Evolutionary conservation across 92 coral and sea anemone species (phyloP), one percentile per base, ranked within the genome.

Genomic region (Montipora capitata): DNA sequence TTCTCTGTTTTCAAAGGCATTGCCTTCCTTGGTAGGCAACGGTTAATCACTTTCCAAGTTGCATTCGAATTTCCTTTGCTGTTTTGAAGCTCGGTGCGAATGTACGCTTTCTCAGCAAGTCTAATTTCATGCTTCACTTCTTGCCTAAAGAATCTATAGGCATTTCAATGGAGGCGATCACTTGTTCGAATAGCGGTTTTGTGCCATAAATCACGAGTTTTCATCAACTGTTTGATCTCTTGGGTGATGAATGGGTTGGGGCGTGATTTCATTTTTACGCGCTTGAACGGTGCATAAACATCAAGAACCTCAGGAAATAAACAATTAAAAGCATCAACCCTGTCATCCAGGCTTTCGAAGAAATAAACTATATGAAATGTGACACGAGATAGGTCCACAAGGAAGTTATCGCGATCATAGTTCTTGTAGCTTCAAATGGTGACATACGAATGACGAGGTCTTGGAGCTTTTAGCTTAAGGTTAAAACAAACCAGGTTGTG

Each of bases 391-490:
- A 71, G 52, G 20, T 41, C 76, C 76, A 40, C 51, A 10, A 71
- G 42, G 14, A 44, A 74, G 59, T 74, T 49, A 45, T 74, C 78
- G 40, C 40, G 78, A 74, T 74, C 78, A n/a, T 74, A 74, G 78
- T 45, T 43, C 59, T 49, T 74, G 63, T 74, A 74, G 42, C 78
- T 74, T 81, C 92, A 68, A 4, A 84, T 77, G 61, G 89, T 76
- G 10, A 93, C 41, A 59, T 89, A 89, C 16, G 93, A 48, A 14
- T 78, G 35, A 18, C 51, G 51, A 38, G 79, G 91, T 62, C 51
- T 66, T 4, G 94, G 87, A 1, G 94, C 70, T 85, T 89, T 93
- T 14, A 89, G 56, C 62, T 90, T 90, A 11, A 93, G 42, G 17
- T 80, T 85, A 54, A 84, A 57, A 73, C 67, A 40, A 7, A 93